Base-by-base conservation (phyloP, 2,113 vertebrate genomes). In the Aptenodytes patagonicus region DNA sequence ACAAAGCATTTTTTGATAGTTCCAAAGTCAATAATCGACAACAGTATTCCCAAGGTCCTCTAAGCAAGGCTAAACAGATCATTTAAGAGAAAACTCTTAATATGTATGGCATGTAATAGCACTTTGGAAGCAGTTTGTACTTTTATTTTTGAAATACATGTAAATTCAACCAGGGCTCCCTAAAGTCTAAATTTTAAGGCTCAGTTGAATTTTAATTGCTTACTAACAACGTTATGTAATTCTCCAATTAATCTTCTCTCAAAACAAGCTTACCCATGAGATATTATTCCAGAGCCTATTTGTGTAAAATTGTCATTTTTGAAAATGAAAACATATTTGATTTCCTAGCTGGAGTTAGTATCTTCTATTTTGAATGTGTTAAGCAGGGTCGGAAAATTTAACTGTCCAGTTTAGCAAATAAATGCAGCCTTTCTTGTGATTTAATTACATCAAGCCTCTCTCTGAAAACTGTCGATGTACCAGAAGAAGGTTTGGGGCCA, bases 181-280 rank as follows among this genome's bases (percentile, higher is more conserved):
- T 69, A 78, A 93, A 81, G 72, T 88, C 42, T 75, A 93, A 92
- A 97, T 96, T 82, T 88, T 94, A 95, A 96, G 83, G 78, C 85
- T 96, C 64, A 58, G 87, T 82, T 97, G 91, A 97, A 95, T 95
- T 97, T 97, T 97, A 97, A 96, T 96, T 96, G 88, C 81, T 92
- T 95, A 90, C 81, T 95, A 95, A 96, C 71, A 93, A 64, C 64
- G 47, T 73, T 90, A 91, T 83, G 89, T 89, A 95, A 89, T 96
- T 97, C 69, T 90, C n/a, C 64, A 91, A 93, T 91, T 94, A 93
- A 92, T 94, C 81, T 94, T 93, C 92, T 89, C 83, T 95, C 70
- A 79, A 97, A 94, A 89, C 31, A 90, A 91, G 76, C 18, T 95
- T 92, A 92, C 87, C 79, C 91, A 71, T 72, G 88, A 95, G 86